Evolutionary conservation across 2,888 invertebrate species (phyloP), one percentile per base, ranked within the genome.

Genomic region (Eulithis testata): DNA sequence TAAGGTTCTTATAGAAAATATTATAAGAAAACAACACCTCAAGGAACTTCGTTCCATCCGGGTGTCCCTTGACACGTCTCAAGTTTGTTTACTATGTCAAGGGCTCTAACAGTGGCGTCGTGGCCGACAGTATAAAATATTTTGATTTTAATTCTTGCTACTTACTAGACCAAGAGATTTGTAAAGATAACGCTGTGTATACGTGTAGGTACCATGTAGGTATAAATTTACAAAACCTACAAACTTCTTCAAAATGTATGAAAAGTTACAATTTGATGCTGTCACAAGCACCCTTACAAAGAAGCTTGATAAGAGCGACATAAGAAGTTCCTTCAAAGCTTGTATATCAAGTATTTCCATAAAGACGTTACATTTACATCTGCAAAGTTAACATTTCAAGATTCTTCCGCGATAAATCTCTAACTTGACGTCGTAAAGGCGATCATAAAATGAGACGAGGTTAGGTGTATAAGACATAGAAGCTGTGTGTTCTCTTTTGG

Each of bases 371-470:
- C 66, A 63, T 66, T 63, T 63, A 66, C 63, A 66, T 66, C 60
- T 60, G 58, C 51, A 51, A 58, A 63, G 63, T 66, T 68, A 70
- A 70, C 64, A 70, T 75, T 77, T 71, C 74, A 77, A 63, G 70
- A 66, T 65, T 56, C 65, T 63, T 57, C 67, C 71, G 72, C 63
- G 73, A 73, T 73, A 73, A 73, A 71, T 73, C 69, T 73, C 69
- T 58, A 72, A 70, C 70, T 73, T 73, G 73, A 70, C 71, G 68
- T 70, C 73, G 67, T 73, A 73, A 73, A 73, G 59, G 59, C 65
- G 66, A 71, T 71, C 67, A 67, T 73, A 73, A 73, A 73, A 69
- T 64, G 54, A 61, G 60, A 62, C 56, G 57, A 69, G 57, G 44
- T 14, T 37, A 55, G 51, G 40, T 55, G 37, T 57, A 12, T 21